Evolutionary conservation across 2,888 invertebrate genomes (phyloP).

Genomic region (Eupithecia dodoneata): DNA sequence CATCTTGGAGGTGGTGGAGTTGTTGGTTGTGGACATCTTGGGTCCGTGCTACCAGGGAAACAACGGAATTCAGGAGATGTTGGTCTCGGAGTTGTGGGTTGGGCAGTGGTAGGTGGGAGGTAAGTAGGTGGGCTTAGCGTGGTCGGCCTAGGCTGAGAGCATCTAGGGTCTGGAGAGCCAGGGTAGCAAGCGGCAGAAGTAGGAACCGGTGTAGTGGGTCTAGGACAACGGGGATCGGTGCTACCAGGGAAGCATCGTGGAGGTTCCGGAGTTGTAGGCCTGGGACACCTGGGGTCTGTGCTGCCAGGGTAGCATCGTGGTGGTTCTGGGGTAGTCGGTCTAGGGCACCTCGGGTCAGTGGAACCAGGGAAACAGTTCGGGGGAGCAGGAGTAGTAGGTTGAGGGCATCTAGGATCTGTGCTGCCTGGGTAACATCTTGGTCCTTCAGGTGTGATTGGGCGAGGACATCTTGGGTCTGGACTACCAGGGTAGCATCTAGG

Average conservation of each 20-base stretch:
- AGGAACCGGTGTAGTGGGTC: conserved; percentile 47
- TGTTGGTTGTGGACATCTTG: conserved; percentile 60
- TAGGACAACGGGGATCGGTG: conserved; percentile 54
- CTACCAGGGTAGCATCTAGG: conserved; percentile 59
- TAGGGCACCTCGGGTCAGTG: conserved; percentile 49
- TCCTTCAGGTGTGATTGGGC: conserved; percentile 54
- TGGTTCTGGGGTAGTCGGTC: conserved; percentile 43
- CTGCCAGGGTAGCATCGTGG: conserved; percentile 66
- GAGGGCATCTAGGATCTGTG: conserved; percentile 59
- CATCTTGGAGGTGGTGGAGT: conserved; percentile 41
- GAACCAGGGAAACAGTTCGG: conserved; percentile 54
- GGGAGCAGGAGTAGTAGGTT: conserved; percentile 48
- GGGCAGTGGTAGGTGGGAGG: conserved; percentile 15
- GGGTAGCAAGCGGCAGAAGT: conserved; percentile 48
- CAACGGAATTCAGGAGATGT: conserved; percentile 35
- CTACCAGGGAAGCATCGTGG: conserved; percentile 49
- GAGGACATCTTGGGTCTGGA: conserved; percentile 54
- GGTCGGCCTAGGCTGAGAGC: conserved; percentile 33
- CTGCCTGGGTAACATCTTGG: conserved; percentile 49
- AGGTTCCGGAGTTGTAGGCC: conserved; percentile 50
- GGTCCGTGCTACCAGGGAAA: conserved; percentile 62
- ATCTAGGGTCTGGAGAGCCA: conserved; percentile 54
- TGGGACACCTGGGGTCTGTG: conserved; percentile 53
- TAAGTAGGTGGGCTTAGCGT: conserved; percentile 24
- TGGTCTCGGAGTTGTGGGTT: conserved; percentile 52